Percentiles rank a stretch among this genome's conserved stretches.
phyloP scores from a whole-genome alignment of 2,888 invertebrate genomes.

The Callinectes sapidus region DNA sequence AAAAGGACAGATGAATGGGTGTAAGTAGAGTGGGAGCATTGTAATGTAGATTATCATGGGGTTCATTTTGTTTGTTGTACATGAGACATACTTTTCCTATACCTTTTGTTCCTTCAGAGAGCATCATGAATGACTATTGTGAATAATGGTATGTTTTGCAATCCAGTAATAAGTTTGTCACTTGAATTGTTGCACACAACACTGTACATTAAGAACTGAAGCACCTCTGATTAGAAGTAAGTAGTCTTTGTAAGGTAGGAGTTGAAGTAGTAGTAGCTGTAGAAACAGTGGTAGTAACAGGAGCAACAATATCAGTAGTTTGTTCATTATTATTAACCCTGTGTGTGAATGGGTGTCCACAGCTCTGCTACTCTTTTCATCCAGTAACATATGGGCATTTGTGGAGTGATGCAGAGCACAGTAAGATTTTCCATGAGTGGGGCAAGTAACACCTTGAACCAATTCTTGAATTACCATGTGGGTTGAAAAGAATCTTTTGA shows the following conservation, averaged over 20 bases:
- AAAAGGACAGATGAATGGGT: not conserved
- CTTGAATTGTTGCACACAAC: not conserved
- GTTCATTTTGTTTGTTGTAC: not conserved
- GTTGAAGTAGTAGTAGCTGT: not conserved
- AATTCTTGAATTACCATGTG: not conserved
- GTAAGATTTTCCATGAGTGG: not conserved
- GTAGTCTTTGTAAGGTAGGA: not conserved
- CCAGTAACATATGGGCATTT: not conserved
- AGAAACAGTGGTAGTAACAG: not conserved
- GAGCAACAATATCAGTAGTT: too few relatives aligned
- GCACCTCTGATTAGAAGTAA: not conserved
- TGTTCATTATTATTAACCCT: not conserved
- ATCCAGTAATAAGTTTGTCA: not conserved
- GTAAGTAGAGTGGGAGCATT: not conserved
- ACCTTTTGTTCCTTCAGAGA: not conserved
- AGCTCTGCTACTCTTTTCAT: not conserved
- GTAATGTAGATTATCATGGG: not conserved
- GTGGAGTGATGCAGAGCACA: not conserved
- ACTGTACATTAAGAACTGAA: not conserved
- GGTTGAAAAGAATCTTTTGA: not conserved
- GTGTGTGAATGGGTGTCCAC: not conserved
- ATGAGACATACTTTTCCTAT: not conserved
- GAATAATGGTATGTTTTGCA: not conserved
- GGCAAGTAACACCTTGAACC: not conserved
- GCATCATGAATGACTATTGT: not conserved